Conservation (phyloP, 2,888 invertebrate genomes). For the Acanthosepion esculentum region DNA sequence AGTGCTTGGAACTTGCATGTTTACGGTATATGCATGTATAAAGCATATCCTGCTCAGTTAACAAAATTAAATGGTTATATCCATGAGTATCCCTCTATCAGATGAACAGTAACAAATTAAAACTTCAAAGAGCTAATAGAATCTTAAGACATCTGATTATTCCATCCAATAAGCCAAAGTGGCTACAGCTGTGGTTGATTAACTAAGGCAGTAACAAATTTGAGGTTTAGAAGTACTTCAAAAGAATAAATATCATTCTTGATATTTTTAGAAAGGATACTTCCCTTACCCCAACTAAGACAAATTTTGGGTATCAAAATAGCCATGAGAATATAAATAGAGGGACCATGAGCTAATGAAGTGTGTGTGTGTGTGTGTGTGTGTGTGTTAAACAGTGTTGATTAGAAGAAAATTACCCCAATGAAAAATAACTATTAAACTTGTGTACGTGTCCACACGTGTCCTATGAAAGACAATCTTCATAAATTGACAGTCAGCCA, state of each 20-base stretch:
- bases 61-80: slow-evolving; percentile 18
- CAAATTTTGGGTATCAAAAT: slow-evolving; percentile 33
- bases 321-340: slow-evolving; percentile 36
- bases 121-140: slow-evolving; percentile 21
- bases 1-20: slow-evolving; percentile 25
- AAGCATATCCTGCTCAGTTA: neutral
- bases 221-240: slow-evolving; percentile 24
- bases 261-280: slow-evolving; percentile 13
- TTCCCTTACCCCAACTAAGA: slow-evolving; percentile 6
- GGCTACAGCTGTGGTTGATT: slow-evolving; percentile 41
- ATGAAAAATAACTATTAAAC: slow-evolving; percentile 45
- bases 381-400: neutral
- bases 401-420: slow-evolving; percentile 12
- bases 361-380: too few species aligned
- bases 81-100: neutral
- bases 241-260: slow-evolving; percentile 25
- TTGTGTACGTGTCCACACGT: slow-evolving; percentile 44
- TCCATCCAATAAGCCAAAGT: slow-evolving; percentile 39
- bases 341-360: slow-evolving; percentile 42
- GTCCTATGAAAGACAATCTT: slow-evolving; percentile 46
- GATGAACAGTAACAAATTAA: neutral
- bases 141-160: slow-evolving; percentile 22
- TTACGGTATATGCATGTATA: neutral
- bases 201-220: slow-evolving; percentile 42
- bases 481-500: slow-evolving; percentile 46